Conservation (phyloP, 92 coral and sea anemone genomes). For the Palythoa heliodiscus region DNA sequence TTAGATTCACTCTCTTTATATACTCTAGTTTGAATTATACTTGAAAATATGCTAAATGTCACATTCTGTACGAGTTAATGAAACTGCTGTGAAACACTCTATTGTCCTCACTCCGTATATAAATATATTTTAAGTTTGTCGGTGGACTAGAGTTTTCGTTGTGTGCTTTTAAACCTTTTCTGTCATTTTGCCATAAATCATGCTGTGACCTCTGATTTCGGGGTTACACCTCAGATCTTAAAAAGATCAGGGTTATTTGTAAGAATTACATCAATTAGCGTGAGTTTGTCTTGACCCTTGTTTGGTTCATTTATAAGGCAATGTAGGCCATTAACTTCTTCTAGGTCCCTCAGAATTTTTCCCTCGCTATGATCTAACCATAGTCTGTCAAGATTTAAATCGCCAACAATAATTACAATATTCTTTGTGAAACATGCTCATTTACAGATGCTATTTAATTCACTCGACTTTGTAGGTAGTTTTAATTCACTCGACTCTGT, state of each 20-base stretch:
- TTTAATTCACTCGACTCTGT: constrained; percentile 35
- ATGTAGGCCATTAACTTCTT: constrained; percentile 21
- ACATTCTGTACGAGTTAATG: too few relatives aligned
- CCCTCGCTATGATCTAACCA: constrained; percentile 40
- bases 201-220: too few relatives aligned
- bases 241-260: too few relatives aligned
- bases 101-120: too few relatives aligned
- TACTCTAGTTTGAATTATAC: not conserved
- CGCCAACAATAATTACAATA: constrained; percentile 37
- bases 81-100: too few relatives aligned
- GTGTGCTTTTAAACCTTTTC: not conserved
- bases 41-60: not conserved
- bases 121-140: too few relatives aligned
- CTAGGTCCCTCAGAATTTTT: constrained; percentile 47
- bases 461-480: constrained; percentile 35
- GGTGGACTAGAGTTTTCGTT: not conserved
- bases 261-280: too few relatives aligned
- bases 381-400: constrained; percentile 52
- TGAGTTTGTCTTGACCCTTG: not conserved
- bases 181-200: too few relatives aligned
- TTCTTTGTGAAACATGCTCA: constrained; percentile 46
- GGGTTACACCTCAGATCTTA: not conserved
- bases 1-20: too few relatives aligned
- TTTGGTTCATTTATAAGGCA: not conserved
- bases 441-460: constrained; percentile 33